Conservation (phyloP, 2,113 vertebrate genomes). For the Leptodactylus fuscus region DNA sequence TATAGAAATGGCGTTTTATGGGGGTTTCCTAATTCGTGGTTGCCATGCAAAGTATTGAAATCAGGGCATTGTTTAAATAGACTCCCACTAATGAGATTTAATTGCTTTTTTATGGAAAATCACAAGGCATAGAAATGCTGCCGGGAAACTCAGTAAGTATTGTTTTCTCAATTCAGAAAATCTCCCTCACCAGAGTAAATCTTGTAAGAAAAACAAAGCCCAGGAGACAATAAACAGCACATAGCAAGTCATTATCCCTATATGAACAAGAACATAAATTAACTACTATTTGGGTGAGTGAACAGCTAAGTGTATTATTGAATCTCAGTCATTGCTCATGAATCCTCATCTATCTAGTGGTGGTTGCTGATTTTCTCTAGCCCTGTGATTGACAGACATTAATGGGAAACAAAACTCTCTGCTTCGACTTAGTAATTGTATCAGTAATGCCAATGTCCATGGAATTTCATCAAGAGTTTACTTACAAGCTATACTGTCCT, state of each 20-base stretch:
- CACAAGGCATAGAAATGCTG: conserved; percentile 43
- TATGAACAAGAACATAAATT: conserved; percentile 58
- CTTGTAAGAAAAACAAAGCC: conserved; percentile 42
- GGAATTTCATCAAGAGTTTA: neutral
- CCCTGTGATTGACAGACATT: conserved; percentile 31
- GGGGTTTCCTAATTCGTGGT: conserved; percentile 12
- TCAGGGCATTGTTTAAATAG: conserved; percentile 52
- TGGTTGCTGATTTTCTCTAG: conserved; percentile 29
- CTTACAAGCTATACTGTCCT: no score
- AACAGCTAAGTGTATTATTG: conserved; percentile 57
- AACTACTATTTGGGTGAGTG: conserved; percentile 56
- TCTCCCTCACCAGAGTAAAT: conserved; percentile 45
- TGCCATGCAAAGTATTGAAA: conserved; percentile 31
- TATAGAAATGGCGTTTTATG: conserved; percentile 6
- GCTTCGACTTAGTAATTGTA: conserved; percentile 7
- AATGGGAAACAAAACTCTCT: conserved; percentile 28
- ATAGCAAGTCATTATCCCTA: conserved; percentile 46
- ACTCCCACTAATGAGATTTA: conserved; percentile 48
- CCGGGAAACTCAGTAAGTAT: conserved; percentile 48
- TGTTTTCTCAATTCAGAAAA: conserved; percentile 37
- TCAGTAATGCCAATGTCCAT: neutral
- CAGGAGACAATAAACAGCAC: conserved; percentile 34
- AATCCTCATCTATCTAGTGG: conserved; percentile 41
- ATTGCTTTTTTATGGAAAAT: conserved; percentile 54
- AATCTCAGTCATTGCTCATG: conserved; percentile 42